Evolutionary conservation across 2,888 invertebrate species (phyloP).

Genomic region (Geophilus truncorum): DNA sequence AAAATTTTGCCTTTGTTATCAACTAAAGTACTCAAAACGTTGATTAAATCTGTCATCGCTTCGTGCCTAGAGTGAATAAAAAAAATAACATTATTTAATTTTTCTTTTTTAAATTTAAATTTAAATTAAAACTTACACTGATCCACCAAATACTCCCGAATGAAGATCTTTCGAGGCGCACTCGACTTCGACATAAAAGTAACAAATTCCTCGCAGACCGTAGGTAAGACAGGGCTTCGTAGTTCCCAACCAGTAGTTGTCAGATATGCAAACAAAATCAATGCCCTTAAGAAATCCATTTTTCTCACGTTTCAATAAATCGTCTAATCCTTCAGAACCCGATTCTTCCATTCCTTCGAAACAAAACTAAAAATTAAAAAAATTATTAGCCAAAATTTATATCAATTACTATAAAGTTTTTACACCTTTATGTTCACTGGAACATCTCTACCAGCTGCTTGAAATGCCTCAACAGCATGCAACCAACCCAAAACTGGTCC

Average conservation of each 20-base stretch:
- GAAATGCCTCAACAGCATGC: slow-evolving; percentile 83
- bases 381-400: not conserved
- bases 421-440: slow-evolving; percentile 60
- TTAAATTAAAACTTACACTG: slow-evolving; percentile 60
- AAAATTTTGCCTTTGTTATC: slow-evolving; percentile 82
- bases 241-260: slow-evolving; percentile 97
- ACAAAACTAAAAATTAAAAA: slow-evolving; percentile 59
- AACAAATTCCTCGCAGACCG: slow-evolving; percentile 86
- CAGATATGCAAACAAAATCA: slow-evolving; percentile 95
- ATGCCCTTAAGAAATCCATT: slow-evolving; percentile 66
- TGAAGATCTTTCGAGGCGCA: slow-evolving; percentile 90
- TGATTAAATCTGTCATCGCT: slow-evolving; percentile 86
- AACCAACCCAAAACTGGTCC: slow-evolving; percentile 91
- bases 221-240: slow-evolving; percentile 97
- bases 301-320: slow-evolving; percentile 64
- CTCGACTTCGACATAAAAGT: slow-evolving; percentile 80
- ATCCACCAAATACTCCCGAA: slow-evolving; percentile 92
- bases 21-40: slow-evolving; percentile 74
- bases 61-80: slow-evolving; percentile 63
- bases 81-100: not conserved
- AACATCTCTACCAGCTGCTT: slow-evolving; percentile 62
- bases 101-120: not conserved
- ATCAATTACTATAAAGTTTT: not conserved
- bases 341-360: slow-evolving; percentile 99
- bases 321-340: slow-evolving; percentile 92